phyloP scores from a whole-genome alignment of 2,113 vertebrate genomes.

The Oenanthe oenanthe region DNA sequence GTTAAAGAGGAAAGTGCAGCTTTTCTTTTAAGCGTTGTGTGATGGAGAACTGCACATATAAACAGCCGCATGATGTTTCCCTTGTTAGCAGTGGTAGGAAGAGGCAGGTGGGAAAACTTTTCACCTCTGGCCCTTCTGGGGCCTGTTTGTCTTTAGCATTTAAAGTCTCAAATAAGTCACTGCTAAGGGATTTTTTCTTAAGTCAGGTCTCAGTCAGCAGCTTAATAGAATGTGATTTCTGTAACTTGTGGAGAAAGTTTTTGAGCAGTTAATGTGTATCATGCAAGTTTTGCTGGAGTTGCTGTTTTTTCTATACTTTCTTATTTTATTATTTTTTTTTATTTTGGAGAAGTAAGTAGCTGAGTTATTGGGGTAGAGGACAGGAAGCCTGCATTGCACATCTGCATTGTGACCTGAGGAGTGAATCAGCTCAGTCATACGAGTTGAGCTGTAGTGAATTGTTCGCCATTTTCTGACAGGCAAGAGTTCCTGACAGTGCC shows the following conservation, averaged over 20 bases:
- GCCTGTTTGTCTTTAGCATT: background rate
- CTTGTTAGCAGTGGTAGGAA: background rate
- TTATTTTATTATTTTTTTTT: background rate
- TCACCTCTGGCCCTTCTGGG: background rate
- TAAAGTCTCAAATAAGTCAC: background rate
- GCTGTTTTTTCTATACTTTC: background rate
- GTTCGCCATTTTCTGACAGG: background rate
- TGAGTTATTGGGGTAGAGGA: background rate
- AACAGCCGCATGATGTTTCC: background rate
- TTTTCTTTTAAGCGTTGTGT: background rate
- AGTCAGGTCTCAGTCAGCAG: constrained; percentile 9
- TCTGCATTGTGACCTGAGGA: background rate
- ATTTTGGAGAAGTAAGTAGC: background rate
- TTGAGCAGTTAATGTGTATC: background rate
- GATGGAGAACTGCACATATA: background rate
- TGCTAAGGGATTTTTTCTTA: constrained; percentile 19
- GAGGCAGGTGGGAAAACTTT: background rate
- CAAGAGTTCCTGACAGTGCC: background rate
- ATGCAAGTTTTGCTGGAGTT: background rate
- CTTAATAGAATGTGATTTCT: background rate
- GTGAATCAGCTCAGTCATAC: background rate
- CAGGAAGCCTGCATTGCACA: background rate
- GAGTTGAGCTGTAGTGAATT: background rate
- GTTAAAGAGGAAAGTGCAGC: background rate
- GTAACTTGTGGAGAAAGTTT: background rate